Percentiles rank a stretch among this genome's conserved stretches.
Conservation (phyloP, 1,140 invertebrate genomes). For the Drosophila murphyi region DNA sequence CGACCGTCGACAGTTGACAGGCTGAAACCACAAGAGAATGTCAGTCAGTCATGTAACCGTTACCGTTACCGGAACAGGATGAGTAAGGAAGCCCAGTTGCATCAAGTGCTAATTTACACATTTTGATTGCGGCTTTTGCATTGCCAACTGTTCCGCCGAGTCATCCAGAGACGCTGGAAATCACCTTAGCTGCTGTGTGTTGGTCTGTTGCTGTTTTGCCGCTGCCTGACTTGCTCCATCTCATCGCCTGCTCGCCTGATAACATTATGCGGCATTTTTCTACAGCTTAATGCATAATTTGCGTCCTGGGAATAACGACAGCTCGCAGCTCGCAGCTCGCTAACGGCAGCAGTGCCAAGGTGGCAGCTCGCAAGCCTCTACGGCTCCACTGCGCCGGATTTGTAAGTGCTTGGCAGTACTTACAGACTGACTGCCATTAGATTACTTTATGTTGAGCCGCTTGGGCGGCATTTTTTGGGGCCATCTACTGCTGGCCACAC, state of each 20-base stretch:
- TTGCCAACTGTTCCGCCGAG: conserved; percentile 30
- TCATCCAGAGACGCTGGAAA: conserved; percentile 38
- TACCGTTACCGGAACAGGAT: background rate
- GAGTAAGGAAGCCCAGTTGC: conserved; percentile 54
- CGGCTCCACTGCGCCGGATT: conserved; percentile 7
- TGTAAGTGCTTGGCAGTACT: conserved; percentile 69
- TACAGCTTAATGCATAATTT: conserved; percentile 82
- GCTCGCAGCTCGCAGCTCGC: background rate
- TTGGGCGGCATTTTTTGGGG: conserved; percentile 62
- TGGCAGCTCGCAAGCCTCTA: conserved; percentile 28
- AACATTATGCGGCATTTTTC: conserved; percentile 80
- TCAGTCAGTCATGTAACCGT: conserved; percentile 1
- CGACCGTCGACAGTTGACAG: conserved; percentile 18
- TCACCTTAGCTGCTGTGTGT: conserved; percentile 34
- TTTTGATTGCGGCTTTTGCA: conserved; percentile 72
- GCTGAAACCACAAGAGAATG: conserved; percentile 23
- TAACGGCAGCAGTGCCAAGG: conserved; percentile 23
- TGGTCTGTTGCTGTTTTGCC: conserved; percentile 2
- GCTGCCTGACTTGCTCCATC: conserved; percentile 24
- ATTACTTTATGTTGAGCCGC: conserved; percentile 74
- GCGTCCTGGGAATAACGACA: conserved; percentile 75
- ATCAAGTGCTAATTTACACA: conserved; percentile 80
- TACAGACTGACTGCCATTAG: conserved; percentile 68
- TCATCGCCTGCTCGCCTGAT: conserved; percentile 41
- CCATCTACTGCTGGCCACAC: conserved; percentile 11